A percentile compares a stretch with the other conserved stretches of the same genome.
These are phyloP conservation scores for Chauna torquata DNA, from an alignment of 2,113 vertebrate species.

Conservation along the genomic window DNA sequence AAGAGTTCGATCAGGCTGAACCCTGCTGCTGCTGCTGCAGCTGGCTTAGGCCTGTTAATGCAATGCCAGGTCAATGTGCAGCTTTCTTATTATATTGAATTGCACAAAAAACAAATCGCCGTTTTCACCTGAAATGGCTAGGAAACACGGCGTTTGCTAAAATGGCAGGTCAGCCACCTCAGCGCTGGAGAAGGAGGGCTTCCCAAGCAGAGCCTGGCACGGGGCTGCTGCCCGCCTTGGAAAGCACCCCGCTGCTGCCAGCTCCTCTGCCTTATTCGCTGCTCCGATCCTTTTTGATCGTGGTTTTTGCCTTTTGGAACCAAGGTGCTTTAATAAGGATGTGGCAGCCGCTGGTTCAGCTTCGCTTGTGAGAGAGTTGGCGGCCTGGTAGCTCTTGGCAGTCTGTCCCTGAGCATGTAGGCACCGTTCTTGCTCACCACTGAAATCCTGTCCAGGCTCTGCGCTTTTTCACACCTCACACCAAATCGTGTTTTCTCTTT, in stretches of 20 bases:
- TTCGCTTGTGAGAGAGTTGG: not conserved
- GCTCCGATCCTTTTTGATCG: not conserved
- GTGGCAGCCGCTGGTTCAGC: rapidly evolving
- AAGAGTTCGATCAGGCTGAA: not conserved
- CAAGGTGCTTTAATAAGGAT: not conserved
- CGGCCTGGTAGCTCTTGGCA: not conserved
- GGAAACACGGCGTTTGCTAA: not conserved
- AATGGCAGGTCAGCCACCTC: not conserved
- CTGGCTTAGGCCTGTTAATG: not conserved
- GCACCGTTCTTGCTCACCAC: not conserved
- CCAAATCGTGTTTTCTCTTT: not conserved
- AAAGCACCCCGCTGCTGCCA: not conserved
- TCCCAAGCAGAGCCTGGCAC: not conserved
- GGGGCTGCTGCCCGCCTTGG: not conserved
- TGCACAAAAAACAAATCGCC: not conserved
- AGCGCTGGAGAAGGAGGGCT: not conserved
- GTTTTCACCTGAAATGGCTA: not conserved
- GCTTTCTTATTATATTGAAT: not conserved
- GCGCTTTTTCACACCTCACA: not conserved
- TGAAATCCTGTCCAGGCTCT: not conserved
- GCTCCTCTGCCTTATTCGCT: not conserved
- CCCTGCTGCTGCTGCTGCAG: not conserved
- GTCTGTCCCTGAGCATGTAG: not conserved
- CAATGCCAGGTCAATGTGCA: not conserved
- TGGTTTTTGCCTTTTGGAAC: not conserved